Base-by-base conservation (phyloP, 2,797 vertebrate genomes). In the Clarias fuscus region DNA sequence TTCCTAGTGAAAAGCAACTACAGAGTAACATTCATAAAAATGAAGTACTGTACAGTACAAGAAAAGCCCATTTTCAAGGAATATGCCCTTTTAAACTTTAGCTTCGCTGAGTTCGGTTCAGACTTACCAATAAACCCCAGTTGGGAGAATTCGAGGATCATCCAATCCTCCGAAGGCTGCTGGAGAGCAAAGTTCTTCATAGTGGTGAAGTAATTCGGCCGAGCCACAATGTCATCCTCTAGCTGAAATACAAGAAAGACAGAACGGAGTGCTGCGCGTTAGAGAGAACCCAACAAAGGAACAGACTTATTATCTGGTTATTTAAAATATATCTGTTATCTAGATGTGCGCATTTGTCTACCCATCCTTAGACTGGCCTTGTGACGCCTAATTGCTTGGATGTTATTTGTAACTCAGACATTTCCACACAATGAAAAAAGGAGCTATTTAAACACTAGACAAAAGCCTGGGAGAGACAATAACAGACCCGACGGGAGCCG, bases 171-270 rank as follows among this genome's bases (percentile, higher is more conserved):
- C 0, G 96, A 97, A 0, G 98, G 98, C 92, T 99, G 98, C 95
- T 99, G 98, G 86, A 99, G 93, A 5, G 98, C 98, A 75, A 99
- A 99, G 95, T 99, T 99, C 95, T 98, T 99, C 98, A 99, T 99
- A 58, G 98, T 99, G 93, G 97, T 98, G 94, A 99, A 96, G 95
- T 96, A 99, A 95, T 98, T 98, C 59, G 98, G 98, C 90, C 97
- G 98, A 89, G 98, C 98, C n/a, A 99, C 96, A 4, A 99, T 99
- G 91, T 99, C 98, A 4, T 99, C 98, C 93, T 99, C 98, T 88
- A 99, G 92, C 98, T 99, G 94, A 68, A 24, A 72, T 56, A 40
- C 62, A 40, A 79, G 84, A 81, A 37, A 48, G 59, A 71, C 37
- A 76, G n/a, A 86, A 10, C 65, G 5, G 11, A 77, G 82, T 76